Percentiles rank a stretch among this genome's conserved stretches.
These are phyloP conservation scores for Latrodectus geometricus DNA, from an alignment of 1,140 invertebrate genomes.

Conservation along the genomic window DNA sequence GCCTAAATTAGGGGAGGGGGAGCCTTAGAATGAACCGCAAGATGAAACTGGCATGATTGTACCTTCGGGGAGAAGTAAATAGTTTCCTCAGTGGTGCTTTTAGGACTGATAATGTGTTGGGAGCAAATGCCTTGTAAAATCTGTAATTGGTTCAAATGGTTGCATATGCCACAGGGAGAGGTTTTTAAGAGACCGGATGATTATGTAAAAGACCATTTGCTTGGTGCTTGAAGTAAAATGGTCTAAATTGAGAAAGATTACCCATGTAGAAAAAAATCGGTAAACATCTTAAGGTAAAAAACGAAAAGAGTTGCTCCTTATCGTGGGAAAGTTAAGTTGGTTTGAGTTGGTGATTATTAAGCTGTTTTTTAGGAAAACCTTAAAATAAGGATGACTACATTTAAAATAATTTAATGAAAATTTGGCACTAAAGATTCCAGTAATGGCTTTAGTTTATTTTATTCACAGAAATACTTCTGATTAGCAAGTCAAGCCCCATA, in stretches of 20 bases:
- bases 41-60: constrained; percentile 44
- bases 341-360: too few relatives aligned
- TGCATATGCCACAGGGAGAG: background rate
- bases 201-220: too few relatives aligned
- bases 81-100: constrained; percentile 27
- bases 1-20: constrained; percentile 55
- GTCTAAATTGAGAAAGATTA: too few relatives aligned
- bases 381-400: too few relatives aligned
- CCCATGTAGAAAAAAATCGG: background rate
- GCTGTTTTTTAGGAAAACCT: too few relatives aligned
- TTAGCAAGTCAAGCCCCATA: too few relatives aligned
- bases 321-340: background rate
- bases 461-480: too few relatives aligned
- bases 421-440: too few relatives aligned
- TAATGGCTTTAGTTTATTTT: too few relatives aligned
- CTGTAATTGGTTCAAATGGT: background rate
- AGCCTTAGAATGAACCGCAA: constrained; percentile 36
- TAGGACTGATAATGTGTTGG: constrained; percentile 5
- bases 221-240: too few relatives aligned
- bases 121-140: background rate
- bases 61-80: constrained; percentile 15
- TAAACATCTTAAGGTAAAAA: background rate
- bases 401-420: too few relatives aligned
- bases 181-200: too few relatives aligned
- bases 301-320: background rate